Evolutionary conservation across 1,140 invertebrate species (phyloP).

Genomic region (Oryctes rhinoceros): DNA sequence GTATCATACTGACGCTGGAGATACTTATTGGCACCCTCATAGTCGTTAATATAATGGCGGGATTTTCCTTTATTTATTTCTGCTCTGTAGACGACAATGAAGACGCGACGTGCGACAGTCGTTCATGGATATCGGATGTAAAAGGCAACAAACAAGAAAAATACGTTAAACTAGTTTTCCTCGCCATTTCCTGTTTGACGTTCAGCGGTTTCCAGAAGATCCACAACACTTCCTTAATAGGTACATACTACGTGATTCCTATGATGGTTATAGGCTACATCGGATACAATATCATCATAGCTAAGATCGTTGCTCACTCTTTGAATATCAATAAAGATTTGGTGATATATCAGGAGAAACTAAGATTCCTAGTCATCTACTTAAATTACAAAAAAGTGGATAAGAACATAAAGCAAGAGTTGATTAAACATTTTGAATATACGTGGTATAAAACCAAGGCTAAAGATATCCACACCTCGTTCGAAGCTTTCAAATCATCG

Average conservation of each 20-base stretch:
- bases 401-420: conserved; percentile 41
- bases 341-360: conserved; percentile 42
- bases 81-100: background rate
- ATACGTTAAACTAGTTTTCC: background rate
- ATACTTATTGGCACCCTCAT: background rate
- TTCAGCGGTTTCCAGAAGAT: background rate
- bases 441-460: conserved; percentile 44
- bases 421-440: conserved; percentile 47
- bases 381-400: conserved; percentile 44
- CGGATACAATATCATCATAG: background rate
- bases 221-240: background rate
- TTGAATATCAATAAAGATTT: conserved; percentile 34
- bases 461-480: conserved; percentile 24
- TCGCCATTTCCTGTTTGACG: background rate
- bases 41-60: background rate
- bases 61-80: background rate
- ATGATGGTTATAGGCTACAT: background rate
- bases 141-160: background rate
- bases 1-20: background rate
- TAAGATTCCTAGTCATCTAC: conserved; percentile 40
- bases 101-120: background rate
- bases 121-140: background rate
- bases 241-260: background rate
- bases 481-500: conserved; percentile 42
- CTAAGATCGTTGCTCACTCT: conserved; percentile 1